These are phyloP conservation scores for Crioceris asparagi DNA, from an alignment of 2,888 invertebrate genomes.

Conservation along the genomic window DNA sequence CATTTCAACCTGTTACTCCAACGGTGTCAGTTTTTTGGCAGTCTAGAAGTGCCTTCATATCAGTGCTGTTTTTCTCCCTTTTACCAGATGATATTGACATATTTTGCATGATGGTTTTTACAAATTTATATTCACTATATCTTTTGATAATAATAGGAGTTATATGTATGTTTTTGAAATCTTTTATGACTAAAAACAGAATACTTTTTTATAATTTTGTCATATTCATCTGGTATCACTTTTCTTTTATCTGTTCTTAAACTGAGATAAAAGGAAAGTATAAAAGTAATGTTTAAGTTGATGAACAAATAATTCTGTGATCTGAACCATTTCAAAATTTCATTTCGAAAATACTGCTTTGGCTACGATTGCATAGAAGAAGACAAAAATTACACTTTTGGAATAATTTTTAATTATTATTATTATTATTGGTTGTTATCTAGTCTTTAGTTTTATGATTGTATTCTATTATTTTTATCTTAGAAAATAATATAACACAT, in stretches of 20 bases:
- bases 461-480: conserved; percentile 13
- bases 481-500: neutral
- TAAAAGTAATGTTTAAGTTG: conserved; percentile 6
- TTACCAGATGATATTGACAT: too few species aligned
- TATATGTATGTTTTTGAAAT: too few species aligned
- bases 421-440: conserved; percentile 31
- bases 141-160: too few species aligned
- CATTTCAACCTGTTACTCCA: too few species aligned
- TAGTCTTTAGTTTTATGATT: conserved; percentile 30
- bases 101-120: too few species aligned
- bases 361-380: conserved; percentile 9
- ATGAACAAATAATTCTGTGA: conserved; percentile 17
- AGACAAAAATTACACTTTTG: conserved; percentile 11
- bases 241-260: neutral
- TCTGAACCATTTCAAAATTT: conserved; percentile 15
- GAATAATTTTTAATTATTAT: conserved; percentile 19
- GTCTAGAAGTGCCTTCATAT: too few species aligned
- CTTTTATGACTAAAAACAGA: conserved; percentile 5
- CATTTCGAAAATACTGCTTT: conserved; percentile 12
- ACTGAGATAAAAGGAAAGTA: neutral
- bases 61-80: too few species aligned
- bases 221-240: too few species aligned
- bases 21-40: too few species aligned
- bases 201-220: neutral
- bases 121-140: too few species aligned